phyloP scores from a whole-genome alignment of 2,797 vertebrate species.

The Takifugu rubripes region DNA sequence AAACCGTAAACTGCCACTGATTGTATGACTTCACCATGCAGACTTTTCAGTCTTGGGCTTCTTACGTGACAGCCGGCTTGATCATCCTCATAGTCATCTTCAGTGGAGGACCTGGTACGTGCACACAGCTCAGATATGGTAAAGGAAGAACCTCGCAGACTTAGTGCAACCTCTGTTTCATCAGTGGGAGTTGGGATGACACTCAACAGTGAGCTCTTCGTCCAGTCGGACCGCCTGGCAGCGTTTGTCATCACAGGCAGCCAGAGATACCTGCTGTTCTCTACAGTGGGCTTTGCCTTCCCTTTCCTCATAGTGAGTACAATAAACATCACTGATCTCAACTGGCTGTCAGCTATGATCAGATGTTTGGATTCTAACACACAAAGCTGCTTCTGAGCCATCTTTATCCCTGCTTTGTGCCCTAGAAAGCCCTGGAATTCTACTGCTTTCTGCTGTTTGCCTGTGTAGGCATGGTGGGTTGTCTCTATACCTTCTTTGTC shows the following conservation, averaged over 20 bases:
- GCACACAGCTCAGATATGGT: background rate
- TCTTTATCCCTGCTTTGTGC: background rate
- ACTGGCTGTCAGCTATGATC: too few species aligned
- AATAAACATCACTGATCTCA: background rate
- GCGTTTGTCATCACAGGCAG: slow-evolving; percentile 72
- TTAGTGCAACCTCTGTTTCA: background rate
- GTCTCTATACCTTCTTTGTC: slow-evolving; percentile 63
- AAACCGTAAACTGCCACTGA: too few species aligned
- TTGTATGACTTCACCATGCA: slow-evolving; percentile 30
- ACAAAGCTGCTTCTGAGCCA: background rate
- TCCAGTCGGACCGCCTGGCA: slow-evolving; percentile 77
- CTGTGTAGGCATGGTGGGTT: slow-evolving; percentile 49
- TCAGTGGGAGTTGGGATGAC: slow-evolving; percentile 64
- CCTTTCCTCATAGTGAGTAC: slow-evolving; percentile 82
- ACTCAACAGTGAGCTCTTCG: slow-evolving; percentile 78
- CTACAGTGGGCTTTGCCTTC: slow-evolving; percentile 72
- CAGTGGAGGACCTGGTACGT: slow-evolving; percentile 80
- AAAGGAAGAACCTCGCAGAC: background rate
- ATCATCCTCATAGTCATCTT: slow-evolving; percentile 62
- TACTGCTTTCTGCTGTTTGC: slow-evolving; percentile 71
- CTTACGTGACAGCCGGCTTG: slow-evolving; percentile 79
- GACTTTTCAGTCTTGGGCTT: slow-evolving; percentile 72
- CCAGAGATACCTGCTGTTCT: slow-evolving; percentile 63
- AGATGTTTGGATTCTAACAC: too few species aligned
- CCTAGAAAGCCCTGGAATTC: slow-evolving; percentile 52